These are phyloP conservation scores for Erpornis zantholeuca DNA, from an alignment of 2,113 vertebrate species.

Conservation along the genomic window DNA sequence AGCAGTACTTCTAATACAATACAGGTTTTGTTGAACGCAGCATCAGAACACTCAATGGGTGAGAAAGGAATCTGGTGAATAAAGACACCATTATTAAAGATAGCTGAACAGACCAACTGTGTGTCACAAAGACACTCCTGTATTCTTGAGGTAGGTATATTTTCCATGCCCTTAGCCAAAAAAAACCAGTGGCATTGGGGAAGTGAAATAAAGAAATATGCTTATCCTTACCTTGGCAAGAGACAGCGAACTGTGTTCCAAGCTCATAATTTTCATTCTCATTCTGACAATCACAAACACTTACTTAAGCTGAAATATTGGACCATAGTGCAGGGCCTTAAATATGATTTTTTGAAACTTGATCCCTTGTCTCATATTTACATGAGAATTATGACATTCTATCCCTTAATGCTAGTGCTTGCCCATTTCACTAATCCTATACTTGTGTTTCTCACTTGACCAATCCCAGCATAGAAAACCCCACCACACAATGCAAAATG, in stretches of 20 bases:
- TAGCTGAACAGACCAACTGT: background rate
- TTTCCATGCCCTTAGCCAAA: conserved; percentile 34
- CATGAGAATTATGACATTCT: conserved; percentile 5
- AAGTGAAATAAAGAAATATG: conserved; percentile 46
- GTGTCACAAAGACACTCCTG: conserved; percentile 23
- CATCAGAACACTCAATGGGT: background rate
- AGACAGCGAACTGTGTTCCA: conserved; percentile 29
- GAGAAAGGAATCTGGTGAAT: background rate
- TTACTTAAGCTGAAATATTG: conserved; percentile 47
- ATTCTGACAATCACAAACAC: conserved; percentile 61
- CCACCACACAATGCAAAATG: background rate
- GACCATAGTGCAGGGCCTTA: background rate
- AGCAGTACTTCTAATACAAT: background rate
- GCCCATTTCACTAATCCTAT: background rate
- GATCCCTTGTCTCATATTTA: conserved; percentile 37
- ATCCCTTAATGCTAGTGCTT: background rate
- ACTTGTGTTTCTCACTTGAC: background rate
- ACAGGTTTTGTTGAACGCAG: background rate
- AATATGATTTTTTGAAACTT: conserved; percentile 27
- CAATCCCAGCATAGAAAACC: background rate
- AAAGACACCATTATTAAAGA: conserved; percentile 1
- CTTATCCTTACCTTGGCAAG: conserved; percentile 41
- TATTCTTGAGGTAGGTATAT: conserved; percentile 13
- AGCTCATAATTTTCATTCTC: conserved; percentile 30
- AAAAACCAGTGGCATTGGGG: background rate